phyloP scores from a whole-genome alignment of 64 coral and sea anemone genomes.

The Acropora tenuis region DNA sequence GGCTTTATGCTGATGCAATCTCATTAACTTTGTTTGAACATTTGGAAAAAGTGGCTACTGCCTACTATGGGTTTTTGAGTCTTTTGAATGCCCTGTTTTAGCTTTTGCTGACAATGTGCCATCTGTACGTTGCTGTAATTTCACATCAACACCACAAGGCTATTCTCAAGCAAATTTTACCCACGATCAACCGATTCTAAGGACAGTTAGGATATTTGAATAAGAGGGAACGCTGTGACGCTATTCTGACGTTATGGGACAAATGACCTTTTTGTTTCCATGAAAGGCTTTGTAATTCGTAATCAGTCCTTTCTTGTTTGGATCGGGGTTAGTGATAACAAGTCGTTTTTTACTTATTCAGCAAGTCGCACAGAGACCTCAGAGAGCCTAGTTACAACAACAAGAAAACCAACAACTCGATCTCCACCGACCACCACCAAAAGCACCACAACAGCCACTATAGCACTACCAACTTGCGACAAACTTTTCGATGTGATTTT shows the following conservation, averaged over 20 bases:
- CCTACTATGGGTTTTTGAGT: too few species aligned
- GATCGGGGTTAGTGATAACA: neutral
- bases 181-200: neutral
- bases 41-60: too few species aligned
- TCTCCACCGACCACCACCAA: neutral
- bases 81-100: too few species aligned
- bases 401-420: neutral
- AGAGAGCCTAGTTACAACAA: neutral
- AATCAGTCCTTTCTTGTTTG: too few species aligned
- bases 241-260: too few species aligned
- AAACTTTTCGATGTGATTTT: constrained; percentile 64
- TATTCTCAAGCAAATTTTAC: neutral
- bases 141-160: too few species aligned
- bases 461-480: constrained; percentile 9
- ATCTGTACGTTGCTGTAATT: too few species aligned
- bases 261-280: neutral
- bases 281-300: neutral
- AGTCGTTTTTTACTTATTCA: neutral
- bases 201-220: too few species aligned
- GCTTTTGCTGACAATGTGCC: too few species aligned
- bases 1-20: too few species aligned
- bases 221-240: too few species aligned
- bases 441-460: neutral
- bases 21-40: too few species aligned
- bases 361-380: neutral